Conservation (phyloP, 2,797 vertebrate genomes). For the Hydrolagus colliei region DNA sequence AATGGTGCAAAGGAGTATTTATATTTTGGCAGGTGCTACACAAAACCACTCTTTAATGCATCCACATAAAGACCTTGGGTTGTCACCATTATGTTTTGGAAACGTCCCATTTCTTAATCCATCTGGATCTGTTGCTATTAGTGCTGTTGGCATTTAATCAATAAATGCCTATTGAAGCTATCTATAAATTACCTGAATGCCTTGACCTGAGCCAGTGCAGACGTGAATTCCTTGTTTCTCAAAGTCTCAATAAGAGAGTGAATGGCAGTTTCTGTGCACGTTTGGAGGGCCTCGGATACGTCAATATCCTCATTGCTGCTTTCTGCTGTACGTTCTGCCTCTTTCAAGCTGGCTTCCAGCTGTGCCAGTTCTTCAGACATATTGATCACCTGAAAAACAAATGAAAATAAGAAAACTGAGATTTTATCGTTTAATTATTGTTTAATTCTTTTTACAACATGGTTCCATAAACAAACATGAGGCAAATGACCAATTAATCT, state of each 20-base stretch:
- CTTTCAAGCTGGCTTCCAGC: constrained; percentile 81
- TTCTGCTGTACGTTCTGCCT: constrained; percentile 71
- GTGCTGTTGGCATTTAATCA: not conserved
- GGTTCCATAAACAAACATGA: no score
- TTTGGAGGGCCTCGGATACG: constrained; percentile 74
- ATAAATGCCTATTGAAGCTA: not conserved
- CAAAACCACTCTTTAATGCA: not conserved
- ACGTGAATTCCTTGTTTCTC: constrained; percentile 75
- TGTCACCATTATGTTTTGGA: not conserved
- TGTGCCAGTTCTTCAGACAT: constrained; percentile 91
- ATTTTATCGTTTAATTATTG: not conserved
- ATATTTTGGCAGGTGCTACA: not conserved
- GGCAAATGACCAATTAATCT: no score
- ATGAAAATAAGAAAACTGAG: not conserved
- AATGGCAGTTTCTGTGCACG: constrained; percentile 84
- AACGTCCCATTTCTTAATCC: not conserved
- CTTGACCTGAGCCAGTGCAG: constrained; percentile 89
- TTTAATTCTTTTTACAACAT: no score
- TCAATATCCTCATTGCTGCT: constrained; percentile 66
- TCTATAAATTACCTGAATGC: constrained; percentile 72
- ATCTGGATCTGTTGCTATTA: not conserved
- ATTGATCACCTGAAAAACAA: constrained; percentile 76
- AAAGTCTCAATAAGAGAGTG: constrained; percentile 88
- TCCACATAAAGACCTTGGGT: constrained; percentile 10
- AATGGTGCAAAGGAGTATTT: not conserved